Conservation (phyloP, 2,113 vertebrate species). For the Dicrurus megarhynchus region DNA sequence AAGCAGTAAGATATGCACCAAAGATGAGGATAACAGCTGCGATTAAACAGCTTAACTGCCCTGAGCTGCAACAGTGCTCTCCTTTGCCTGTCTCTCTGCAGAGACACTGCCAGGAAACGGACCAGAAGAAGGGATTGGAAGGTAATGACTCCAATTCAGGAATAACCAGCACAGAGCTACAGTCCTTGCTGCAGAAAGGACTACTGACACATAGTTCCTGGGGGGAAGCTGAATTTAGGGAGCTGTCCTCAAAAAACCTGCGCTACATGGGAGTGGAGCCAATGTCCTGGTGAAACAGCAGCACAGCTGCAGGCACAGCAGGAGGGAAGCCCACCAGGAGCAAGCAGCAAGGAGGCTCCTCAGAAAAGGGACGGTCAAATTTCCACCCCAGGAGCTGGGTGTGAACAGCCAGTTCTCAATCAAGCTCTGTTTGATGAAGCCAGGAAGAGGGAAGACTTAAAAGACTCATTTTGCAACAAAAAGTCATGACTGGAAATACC, state of each 20-base stretch:
- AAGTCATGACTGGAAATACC: neutral
- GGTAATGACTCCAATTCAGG: neutral
- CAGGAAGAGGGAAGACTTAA: neutral
- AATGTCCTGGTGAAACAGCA: neutral
- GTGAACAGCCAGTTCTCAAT: neutral
- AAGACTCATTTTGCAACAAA: neutral
- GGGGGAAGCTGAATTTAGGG: neutral
- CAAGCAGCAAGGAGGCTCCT: neutral
- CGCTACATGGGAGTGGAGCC: neutral
- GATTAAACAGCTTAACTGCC: neutral
- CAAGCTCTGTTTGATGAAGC: neutral
- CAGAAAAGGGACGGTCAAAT: neutral
- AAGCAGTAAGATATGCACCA: neutral
- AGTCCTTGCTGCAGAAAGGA: neutral
- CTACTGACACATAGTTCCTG: neutral
- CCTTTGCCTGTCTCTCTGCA: neutral
- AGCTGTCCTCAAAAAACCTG: neutral
- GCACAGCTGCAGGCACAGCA: neutral
- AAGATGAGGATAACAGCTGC: neutral
- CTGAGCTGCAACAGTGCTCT: neutral
- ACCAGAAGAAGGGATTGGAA: neutral
- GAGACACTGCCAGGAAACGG: neutral
- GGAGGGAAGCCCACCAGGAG: neutral
- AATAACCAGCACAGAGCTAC: neutral
- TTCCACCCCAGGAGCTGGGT: accelerated